These are phyloP conservation scores for Caenorhabditis sulstoni DNA, from an alignment of 2,888 invertebrate species.

Conservation along the genomic window DNA sequence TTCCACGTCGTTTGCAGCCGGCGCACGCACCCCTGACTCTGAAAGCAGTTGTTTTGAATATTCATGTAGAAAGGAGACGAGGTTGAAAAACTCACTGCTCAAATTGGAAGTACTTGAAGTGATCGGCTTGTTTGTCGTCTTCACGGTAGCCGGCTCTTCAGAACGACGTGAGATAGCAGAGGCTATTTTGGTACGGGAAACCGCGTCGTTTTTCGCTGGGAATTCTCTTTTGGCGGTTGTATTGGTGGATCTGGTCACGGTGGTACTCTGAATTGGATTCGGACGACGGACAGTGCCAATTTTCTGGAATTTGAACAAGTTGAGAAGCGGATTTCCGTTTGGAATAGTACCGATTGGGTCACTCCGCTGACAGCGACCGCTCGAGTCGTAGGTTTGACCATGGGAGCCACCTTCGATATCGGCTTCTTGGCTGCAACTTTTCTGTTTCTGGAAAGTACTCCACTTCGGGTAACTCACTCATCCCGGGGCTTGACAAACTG, in stretches of 20 bases:
- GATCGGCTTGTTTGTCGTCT: conserved; percentile 32
- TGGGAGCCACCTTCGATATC: conserved; percentile 60
- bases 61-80: conserved; percentile 10
- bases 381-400: conserved; percentile 42
- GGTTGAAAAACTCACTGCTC: conserved; percentile 56
- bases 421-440: conserved; percentile 59
- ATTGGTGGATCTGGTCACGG: conserved; percentile 31
- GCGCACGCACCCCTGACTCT: conserved; percentile 43
- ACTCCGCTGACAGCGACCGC: conserved; percentile 24
- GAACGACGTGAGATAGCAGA: conserved; percentile 29
- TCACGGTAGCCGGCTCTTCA: conserved; percentile 37
- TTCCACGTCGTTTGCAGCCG: conserved; percentile 43
- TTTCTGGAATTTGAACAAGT: conserved; percentile 10
- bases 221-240: conserved; percentile 37
- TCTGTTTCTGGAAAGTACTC: too few relatives aligned
- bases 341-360: conserved; percentile 18
- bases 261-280: conserved; percentile 38
- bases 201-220: conserved; percentile 35
- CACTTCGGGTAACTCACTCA: conserved; percentile 14
- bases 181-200: conserved; percentile 13
- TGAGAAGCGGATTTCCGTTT: not conserved
- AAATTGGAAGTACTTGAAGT: conserved; percentile 48
- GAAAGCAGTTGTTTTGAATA: conserved; percentile 34
- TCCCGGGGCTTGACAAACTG: conserved; percentile 46
- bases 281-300: conserved; percentile 34